Evolutionary conservation across 2,797 vertebrate species (phyloP).

Genomic region (Sebastiscus tertius): DNA sequence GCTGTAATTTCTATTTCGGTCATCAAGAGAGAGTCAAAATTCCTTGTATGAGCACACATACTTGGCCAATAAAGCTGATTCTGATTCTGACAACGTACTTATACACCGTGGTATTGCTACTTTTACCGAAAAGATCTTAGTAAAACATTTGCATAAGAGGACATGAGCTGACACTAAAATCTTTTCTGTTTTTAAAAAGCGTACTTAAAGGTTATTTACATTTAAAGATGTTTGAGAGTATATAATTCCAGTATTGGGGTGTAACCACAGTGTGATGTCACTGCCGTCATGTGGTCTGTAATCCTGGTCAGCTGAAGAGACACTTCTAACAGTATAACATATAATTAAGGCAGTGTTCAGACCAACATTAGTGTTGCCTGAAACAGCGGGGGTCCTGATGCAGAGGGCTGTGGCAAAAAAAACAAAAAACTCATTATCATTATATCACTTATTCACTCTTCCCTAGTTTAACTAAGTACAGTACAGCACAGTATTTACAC

Average conservation of each 20-base stretch:
- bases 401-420: neutral
- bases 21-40: neutral
- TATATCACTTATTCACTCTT: neutral
- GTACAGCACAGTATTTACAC: neutral
- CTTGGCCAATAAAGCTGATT: too few relatives aligned
- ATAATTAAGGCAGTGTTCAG: neutral
- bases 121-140: neutral
- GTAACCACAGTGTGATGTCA: neutral
- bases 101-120: neutral
- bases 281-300: slow-evolving; percentile 4
- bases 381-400: neutral
- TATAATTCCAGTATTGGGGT: neutral
- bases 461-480: too few relatives aligned
- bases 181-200: neutral
- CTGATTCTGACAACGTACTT: neutral
- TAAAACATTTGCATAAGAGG: neutral
- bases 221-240: neutral
- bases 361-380: neutral
- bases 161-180: neutral
- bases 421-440: neutral
- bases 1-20: neutral
- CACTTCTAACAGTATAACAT: neutral
- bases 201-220: neutral
- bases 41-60: too few relatives aligned
- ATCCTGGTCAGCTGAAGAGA: slow-evolving; percentile 14